Evolutionary conservation across 2,888 invertebrate species (phyloP).

Genomic region (Dynastes grantii): DNA sequence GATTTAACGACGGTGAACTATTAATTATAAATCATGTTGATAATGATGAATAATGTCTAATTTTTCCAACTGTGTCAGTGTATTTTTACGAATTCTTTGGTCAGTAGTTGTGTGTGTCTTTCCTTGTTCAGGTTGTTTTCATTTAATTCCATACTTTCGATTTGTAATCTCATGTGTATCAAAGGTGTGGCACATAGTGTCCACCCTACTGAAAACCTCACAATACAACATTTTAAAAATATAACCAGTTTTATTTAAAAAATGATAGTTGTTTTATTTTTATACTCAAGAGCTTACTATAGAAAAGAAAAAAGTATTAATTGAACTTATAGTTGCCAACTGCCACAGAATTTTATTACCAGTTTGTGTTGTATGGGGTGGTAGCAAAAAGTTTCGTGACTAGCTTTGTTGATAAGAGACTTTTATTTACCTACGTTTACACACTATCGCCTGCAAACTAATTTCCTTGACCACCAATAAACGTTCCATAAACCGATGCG

Average conservation of each 20-base stretch:
- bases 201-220: conserved; percentile 65
- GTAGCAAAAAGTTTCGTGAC: no score
- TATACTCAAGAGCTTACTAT: not conserved
- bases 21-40: conserved; percentile 57
- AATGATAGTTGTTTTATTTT: conserved; percentile 35
- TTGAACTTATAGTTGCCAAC: not conserved
- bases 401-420: no score
- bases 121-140: conserved; percentile 66
- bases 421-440: no score
- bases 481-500: no score
- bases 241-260: conserved; percentile 60
- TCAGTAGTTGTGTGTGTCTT: conserved; percentile 69
- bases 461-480: no score
- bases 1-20: conserved; percentile 56
- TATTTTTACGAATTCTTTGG: conserved; percentile 68
- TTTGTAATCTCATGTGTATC: conserved; percentile 64
- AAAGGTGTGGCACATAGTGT: conserved; percentile 59
- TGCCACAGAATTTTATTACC: no score
- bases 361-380: no score
- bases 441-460: no score
- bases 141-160: conserved; percentile 58
- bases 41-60: conserved; percentile 44
- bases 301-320: not conserved
- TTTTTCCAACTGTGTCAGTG: conserved; percentile 64
- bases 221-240: conserved; percentile 68